A percentile compares a stretch with the other conserved stretches of the same genome.
Conservation (phyloP, 1,140 invertebrate species). For the Colletes gigas region DNA sequence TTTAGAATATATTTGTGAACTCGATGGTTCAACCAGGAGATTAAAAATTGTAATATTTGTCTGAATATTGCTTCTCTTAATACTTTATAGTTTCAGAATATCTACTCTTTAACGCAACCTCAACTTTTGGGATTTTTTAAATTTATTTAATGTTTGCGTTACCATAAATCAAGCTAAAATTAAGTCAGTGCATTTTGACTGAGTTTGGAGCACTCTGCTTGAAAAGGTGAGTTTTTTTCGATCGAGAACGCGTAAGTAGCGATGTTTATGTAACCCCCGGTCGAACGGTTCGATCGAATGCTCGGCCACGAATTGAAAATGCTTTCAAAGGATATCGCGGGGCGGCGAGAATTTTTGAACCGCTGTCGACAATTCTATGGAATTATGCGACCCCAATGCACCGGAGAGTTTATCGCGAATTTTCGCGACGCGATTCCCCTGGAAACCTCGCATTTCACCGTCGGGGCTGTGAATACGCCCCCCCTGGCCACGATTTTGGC, state of each 20-base stretch:
- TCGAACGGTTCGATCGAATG: slow-evolving; percentile 2
- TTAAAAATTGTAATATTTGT: too few species aligned
- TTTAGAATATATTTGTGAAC: too few species aligned
- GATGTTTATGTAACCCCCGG: slow-evolving; percentile 15
- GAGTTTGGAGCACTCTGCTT: too few species aligned
- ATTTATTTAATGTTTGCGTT: too few species aligned
- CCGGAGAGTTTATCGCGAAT: neutral
- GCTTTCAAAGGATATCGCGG: slow-evolving; percentile 9
- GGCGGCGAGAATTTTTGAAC: slow-evolving; percentile 10
- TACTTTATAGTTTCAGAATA: too few species aligned
- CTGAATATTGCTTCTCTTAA: too few species aligned
- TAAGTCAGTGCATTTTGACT: too few species aligned
- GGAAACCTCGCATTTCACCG: neutral
- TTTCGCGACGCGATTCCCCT: neutral
- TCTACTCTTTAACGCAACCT: too few species aligned
- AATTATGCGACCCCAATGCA: neutral
- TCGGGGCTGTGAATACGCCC: too few species aligned
- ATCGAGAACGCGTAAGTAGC: slow-evolving; percentile 7
- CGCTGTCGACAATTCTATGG: slow-evolving; percentile 12
- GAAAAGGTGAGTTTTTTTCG: slow-evolving; percentile 17
- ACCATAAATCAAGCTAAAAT: too few species aligned
- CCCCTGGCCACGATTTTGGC: neutral
- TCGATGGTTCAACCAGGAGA: too few species aligned
- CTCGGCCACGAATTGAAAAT: slow-evolving; percentile 15
- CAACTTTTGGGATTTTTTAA: too few species aligned